Percentiles rank a stretch among this genome's conserved stretches.
These are phyloP conservation scores for Lithobius niger DNA, from an alignment of 1,140 invertebrate species.

Conservation along the genomic window DNA sequence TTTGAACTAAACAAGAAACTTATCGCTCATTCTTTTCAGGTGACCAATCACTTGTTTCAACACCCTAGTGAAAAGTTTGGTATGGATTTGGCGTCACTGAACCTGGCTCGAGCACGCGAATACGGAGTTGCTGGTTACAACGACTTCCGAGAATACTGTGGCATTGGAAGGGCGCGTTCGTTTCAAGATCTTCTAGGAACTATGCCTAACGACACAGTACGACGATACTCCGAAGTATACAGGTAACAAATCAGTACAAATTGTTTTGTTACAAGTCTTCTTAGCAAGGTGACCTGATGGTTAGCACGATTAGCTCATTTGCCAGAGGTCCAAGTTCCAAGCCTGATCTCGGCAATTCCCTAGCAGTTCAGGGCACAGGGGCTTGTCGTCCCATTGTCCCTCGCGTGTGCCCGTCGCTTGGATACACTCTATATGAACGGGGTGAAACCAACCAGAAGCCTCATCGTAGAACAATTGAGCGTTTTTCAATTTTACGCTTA, in stretches of 20 bases:
- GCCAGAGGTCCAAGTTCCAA: no score
- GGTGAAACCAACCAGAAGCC: no score
- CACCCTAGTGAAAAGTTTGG: conserved; percentile 17
- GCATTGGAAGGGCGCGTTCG: conserved; percentile 18
- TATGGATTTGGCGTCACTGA: conserved; percentile 23
- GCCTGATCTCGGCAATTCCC: no score
- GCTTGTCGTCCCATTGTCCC: no score
- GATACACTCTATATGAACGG: no score
- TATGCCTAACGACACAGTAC: conserved; percentile 21
- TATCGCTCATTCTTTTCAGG: conserved; percentile 15
- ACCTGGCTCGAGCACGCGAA: conserved; percentile 28
- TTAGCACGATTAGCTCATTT: no score
- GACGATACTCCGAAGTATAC: conserved; percentile 20
- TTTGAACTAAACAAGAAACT: not conserved
- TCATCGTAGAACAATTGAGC: no score
- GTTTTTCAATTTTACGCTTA: no score
- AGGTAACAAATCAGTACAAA: conserved; percentile 18
- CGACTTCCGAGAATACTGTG: conserved; percentile 24
- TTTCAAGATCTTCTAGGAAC: conserved; percentile 22
- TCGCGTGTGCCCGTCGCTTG: no score
- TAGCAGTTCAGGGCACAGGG: no score
- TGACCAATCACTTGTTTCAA: conserved; percentile 25
- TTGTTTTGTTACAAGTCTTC: not conserved
- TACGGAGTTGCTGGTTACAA: conserved; percentile 32
- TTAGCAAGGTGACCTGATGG: not conserved